Conservation (phyloP, 2,888 invertebrate species). For the Stenchaetothrips biformis region DNA sequence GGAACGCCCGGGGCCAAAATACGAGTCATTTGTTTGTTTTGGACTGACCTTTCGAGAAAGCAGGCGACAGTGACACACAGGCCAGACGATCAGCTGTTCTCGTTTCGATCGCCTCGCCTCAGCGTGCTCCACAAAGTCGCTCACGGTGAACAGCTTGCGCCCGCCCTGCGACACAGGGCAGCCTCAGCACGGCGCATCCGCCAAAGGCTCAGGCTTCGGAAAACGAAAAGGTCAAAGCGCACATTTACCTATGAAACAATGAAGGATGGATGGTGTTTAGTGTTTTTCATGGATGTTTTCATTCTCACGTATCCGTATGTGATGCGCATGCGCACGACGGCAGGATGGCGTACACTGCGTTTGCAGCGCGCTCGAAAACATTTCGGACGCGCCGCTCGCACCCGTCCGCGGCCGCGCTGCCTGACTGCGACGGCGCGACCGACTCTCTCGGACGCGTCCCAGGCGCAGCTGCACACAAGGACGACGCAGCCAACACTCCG, state of each 20-base stretch:
- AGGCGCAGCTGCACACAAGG: neutral
- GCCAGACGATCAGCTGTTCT: conserved; percentile 20
- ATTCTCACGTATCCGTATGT: neutral
- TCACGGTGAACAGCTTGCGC: neutral
- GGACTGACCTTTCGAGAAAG: conserved; percentile 20
- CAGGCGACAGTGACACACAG: neutral
- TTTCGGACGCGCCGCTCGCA: neutral
- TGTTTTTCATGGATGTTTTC: conserved; percentile 19
- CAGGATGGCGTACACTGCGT: neutral
- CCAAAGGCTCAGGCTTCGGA: neutral
- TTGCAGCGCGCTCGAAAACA: neutral
- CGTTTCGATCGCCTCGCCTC: conserved; percentile 12
- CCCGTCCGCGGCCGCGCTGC: neutral
- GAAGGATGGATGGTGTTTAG: neutral
- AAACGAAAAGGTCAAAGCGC: neutral
- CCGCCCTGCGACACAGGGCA: neutral
- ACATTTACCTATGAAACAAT: conserved; percentile 2
- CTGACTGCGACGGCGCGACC: too few species aligned
- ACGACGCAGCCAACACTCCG: neutral
- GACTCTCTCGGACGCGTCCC: neutral
- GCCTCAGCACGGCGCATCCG: neutral
- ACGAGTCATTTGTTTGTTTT: neutral
- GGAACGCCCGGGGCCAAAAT: neutral
- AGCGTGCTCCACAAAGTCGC: neutral
- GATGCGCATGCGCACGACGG: neutral